phyloP scores from a whole-genome alignment of 2,797 vertebrate species.

The Alcedo quadribrachys region DNA sequence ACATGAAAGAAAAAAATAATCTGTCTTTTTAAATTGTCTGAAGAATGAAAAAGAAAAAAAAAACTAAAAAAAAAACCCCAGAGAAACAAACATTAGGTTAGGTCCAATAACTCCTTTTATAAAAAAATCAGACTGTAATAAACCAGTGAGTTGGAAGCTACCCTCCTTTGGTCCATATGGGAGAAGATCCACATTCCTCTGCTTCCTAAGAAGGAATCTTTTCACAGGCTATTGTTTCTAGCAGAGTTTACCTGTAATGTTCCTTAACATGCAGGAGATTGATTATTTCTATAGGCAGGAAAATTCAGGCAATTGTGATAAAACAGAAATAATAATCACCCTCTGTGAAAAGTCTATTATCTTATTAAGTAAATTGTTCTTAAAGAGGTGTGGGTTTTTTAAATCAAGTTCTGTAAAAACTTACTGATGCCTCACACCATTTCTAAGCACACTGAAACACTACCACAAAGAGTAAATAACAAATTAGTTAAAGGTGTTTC shows the following conservation, averaged over 20 bases:
- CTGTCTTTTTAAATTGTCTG: background rate
- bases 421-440: background rate
- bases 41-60: background rate
- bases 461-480: background rate
- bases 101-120: background rate
- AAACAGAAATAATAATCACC: background rate
- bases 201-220: background rate
- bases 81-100: background rate
- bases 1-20: background rate
- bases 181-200: background rate
- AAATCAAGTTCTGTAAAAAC: background rate
- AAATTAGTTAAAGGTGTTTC: background rate
- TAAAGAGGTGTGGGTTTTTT: background rate
- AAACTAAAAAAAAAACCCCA: background rate
- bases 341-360: background rate
- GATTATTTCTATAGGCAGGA: background rate
- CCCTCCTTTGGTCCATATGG: background rate
- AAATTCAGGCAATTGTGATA: background rate
- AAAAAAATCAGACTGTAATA: background rate
- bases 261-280: background rate
- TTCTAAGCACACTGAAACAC: background rate
- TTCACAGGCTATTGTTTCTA: background rate
- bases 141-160: background rate
- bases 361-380: background rate
- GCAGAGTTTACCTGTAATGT: background rate